These are phyloP conservation scores for Drosophila nigricruria DNA, from an alignment of 2,888 invertebrate genomes.

Conservation along the genomic window DNA sequence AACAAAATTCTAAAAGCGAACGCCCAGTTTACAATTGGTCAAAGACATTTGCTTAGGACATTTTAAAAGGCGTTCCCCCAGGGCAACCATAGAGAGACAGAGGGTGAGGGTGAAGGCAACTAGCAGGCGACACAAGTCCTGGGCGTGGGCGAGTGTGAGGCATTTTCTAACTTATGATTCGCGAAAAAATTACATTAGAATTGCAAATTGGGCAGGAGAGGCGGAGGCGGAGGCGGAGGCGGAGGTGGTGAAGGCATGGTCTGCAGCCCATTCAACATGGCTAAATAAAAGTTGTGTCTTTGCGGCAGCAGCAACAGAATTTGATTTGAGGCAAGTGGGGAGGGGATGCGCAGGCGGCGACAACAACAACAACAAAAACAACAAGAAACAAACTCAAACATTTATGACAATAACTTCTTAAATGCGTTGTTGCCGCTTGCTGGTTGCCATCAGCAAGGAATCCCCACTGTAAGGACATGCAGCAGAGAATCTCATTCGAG, in stretches of 20 bases:
- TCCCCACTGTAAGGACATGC: slow-evolving; percentile 57
- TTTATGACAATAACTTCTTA: slow-evolving; percentile 82
- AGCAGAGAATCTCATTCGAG: slow-evolving; percentile 21
- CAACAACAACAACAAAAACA: slow-evolving; percentile 32
- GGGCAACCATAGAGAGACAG: slow-evolving; percentile 11
- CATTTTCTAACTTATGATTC: slow-evolving; percentile 78
- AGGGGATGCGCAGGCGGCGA: slow-evolving; percentile 3
- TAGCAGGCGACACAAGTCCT: slow-evolving; percentile 39
- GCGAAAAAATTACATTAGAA: slow-evolving; percentile 84
- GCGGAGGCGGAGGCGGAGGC: background rate
- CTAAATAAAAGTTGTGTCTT: slow-evolving; percentile 78
- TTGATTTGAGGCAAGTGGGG: slow-evolving; percentile 43
- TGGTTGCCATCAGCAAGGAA: slow-evolving; percentile 38
- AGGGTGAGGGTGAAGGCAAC: background rate
- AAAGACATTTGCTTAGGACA: slow-evolving; percentile 37
- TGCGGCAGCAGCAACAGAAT: slow-evolving; percentile 52
- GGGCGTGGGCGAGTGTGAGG: slow-evolving; percentile 30
- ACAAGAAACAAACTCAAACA: slow-evolving; percentile 74
- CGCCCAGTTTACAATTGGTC: slow-evolving; percentile 66
- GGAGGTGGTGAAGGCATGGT: slow-evolving; percentile 11
- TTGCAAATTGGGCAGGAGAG: slow-evolving; percentile 76
- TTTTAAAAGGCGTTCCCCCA: slow-evolving; percentile 48
- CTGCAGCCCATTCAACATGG: slow-evolving; percentile 62
- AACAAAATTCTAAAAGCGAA: background rate
- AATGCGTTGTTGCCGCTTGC: slow-evolving; percentile 67